A percentile compares a stretch with the other conserved stretches of the same genome.
These are phyloP conservation scores for Bombus sylvicola DNA, from an alignment of 1,140 invertebrate genomes.

Conservation along the genomic window DNA sequence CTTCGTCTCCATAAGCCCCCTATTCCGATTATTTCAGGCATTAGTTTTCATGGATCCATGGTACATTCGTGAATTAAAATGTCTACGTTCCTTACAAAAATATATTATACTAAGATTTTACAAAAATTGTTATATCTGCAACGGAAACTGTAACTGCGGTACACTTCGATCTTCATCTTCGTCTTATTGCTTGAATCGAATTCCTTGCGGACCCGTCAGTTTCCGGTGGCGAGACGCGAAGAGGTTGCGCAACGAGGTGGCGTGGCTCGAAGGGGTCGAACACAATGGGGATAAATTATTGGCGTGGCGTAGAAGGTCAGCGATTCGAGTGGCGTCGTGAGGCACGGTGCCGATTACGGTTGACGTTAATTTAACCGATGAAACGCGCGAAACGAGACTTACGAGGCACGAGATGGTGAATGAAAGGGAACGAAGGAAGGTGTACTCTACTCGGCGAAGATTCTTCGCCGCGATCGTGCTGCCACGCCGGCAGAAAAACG, in stretches of 20 bases:
- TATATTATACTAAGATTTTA: too few species aligned
- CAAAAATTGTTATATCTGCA: too few species aligned
- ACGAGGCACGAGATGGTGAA: slow-evolving; percentile 55
- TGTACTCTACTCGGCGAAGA: slow-evolving; percentile 43
- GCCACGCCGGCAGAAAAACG: slow-evolving; percentile 45
- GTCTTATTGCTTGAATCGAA: not conserved
- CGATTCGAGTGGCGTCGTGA: slow-evolving; percentile 2
- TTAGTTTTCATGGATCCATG: too few species aligned
- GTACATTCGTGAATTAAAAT: too few species aligned
- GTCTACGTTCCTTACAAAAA: too few species aligned
- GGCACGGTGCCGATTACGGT: slow-evolving; percentile 33
- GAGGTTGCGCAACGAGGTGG: slow-evolving; percentile 30
- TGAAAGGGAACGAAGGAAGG: slow-evolving; percentile 42
- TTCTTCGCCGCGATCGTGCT: slow-evolving; percentile 52
- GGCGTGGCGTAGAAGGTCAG: not conserved
- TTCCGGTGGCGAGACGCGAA: slow-evolving; percentile 10
- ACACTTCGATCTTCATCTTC: not conserved
- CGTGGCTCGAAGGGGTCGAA: slow-evolving; percentile 1
- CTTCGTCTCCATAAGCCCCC: too few species aligned
- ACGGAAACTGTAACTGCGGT: too few species aligned
- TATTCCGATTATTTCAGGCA: too few species aligned
- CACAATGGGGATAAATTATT: slow-evolving; percentile 53
- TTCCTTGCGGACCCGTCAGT: not conserved
- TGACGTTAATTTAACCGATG: slow-evolving; percentile 57
- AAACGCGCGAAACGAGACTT: slow-evolving; percentile 35